These are phyloP conservation scores for Mystacornis crossleyi DNA, from an alignment of 2,113 vertebrate genomes.

Conservation along the genomic window DNA sequence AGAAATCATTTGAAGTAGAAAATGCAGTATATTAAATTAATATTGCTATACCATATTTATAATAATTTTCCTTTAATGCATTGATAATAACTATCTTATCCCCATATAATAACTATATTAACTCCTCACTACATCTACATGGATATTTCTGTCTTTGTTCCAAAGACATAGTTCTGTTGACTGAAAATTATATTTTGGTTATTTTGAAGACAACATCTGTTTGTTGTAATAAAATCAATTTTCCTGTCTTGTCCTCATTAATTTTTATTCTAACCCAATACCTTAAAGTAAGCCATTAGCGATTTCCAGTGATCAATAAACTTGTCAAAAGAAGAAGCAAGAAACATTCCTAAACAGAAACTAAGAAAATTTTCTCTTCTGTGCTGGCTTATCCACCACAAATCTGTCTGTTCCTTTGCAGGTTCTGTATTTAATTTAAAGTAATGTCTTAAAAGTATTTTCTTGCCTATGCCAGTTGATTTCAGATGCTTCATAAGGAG, in stretches of 20 bases:
- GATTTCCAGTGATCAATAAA: background rate
- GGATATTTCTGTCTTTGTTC: background rate
- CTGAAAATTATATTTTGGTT: background rate
- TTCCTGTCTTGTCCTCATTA: background rate
- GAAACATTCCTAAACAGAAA: background rate
- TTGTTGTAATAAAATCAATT: background rate
- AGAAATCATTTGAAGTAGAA: background rate
- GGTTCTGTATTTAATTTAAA: background rate
- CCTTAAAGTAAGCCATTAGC: background rate
- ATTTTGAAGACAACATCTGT: background rate
- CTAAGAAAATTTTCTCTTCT: background rate
- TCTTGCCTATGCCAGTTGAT: background rate
- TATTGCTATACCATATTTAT: background rate
- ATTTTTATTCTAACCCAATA: background rate
- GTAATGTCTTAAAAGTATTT: background rate
- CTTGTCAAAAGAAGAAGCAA: background rate
- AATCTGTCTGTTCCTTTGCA: background rate
- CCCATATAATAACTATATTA: background rate
- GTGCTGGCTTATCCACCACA: background rate
- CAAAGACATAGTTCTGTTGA: background rate
- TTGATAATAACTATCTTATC: background rate
- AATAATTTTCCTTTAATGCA: background rate
- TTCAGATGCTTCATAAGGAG: background rate
- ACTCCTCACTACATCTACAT: background rate
- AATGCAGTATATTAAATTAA: background rate